Evolutionary conservation across 2,888 invertebrate species (phyloP), one percentile per base, ranked within the genome.

Genomic region (Volucella inflata): DNA sequence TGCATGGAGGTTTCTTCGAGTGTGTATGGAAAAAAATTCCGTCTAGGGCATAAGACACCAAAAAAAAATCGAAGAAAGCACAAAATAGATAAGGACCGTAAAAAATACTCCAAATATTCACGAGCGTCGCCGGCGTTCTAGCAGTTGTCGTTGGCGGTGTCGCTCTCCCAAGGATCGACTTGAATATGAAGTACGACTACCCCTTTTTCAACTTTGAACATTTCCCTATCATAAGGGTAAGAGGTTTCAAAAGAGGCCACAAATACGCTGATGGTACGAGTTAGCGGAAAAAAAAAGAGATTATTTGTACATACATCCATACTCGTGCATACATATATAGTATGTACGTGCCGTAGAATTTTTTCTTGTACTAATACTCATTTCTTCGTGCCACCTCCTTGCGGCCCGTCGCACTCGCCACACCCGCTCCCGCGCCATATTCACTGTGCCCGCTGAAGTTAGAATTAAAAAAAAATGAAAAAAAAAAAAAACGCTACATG

Each of bases 151-250:
- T 62, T 40, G 21, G n/a, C 36, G 57, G 14, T 16, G 50, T 48
- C 50, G 17, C 53, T 40, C 17, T 8, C 48, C 17, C 14, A 42
- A 4, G 21, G 17, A 17, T 60, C 70, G 70, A 44, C 80, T 65
- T 46, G 42, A 67, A 60, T 71, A 76, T 82, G 65, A 82, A 77
- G 78, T 53, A 68, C 68, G 53, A 62, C 59, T 51, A 50, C 48
- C 83, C 78, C 67, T 64, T 81, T 64, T 74, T 40, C 36, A 64
- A 62, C 36, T 74, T 75, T 83, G 72, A 57, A 74, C 62, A 83
- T 74, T 74, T 78, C 36, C 17, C 55, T 44, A 71, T 71, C 50
- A 67, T 55, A 62, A 64, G 68, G 68, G 72, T 68, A 68, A 74
- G 50, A 78, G 62, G 67, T 72, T 72, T 60, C 67, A 38, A 80